Evolutionary conservation across 1,140 invertebrate genomes (phyloP).

Genomic region (Drosophila kanapiae): DNA sequence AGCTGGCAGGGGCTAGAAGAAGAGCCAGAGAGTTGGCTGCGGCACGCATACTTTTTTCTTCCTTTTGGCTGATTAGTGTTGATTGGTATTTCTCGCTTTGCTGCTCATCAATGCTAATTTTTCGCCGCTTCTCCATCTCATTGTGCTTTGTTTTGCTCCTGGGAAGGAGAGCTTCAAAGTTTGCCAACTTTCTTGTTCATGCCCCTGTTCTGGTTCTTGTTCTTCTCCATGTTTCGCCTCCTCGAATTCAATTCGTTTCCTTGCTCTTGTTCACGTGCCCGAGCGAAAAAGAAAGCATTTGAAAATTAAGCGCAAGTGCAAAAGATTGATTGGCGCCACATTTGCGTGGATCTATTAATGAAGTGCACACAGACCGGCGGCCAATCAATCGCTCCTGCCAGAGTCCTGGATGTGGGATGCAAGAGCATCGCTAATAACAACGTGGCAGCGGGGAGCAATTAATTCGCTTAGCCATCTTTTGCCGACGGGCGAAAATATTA

Average conservation of each 20-base stretch:
- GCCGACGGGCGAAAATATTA: constrained; percentile 59
- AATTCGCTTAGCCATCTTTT: constrained; percentile 55
- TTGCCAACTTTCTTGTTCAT: constrained; percentile 46
- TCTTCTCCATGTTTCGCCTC: background rate
- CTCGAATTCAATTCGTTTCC: constrained; percentile 12
- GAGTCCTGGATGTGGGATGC: constrained; percentile 15
- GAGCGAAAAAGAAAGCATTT: constrained; percentile 34
- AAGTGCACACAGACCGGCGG: constrained; percentile 54
- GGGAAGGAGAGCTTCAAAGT: constrained; percentile 48
- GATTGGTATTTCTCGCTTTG: constrained; percentile 84
- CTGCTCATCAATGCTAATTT: constrained; percentile 84
- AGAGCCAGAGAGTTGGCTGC: background rate
- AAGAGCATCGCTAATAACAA: constrained; percentile 42
- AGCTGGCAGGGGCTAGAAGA: background rate
- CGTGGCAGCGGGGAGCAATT: constrained; percentile 49
- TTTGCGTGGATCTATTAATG: constrained; percentile 70
- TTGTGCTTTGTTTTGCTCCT: constrained; percentile 23
- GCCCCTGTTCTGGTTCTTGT: background rate
- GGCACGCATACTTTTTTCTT: constrained; percentile 58
- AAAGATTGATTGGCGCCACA: constrained; percentile 79
- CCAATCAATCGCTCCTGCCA: constrained; percentile 61
- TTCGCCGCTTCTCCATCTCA: constrained; percentile 39
- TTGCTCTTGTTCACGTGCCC: constrained; percentile 31
- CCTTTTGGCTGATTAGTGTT: constrained; percentile 80
- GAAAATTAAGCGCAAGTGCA: constrained; percentile 74